A percentile compares a stretch with the other conserved stretches of the same genome.
These are phyloP conservation scores for Athripsodes cinereus DNA, from an alignment of 2,888 invertebrate genomes.

Conservation along the genomic window DNA sequence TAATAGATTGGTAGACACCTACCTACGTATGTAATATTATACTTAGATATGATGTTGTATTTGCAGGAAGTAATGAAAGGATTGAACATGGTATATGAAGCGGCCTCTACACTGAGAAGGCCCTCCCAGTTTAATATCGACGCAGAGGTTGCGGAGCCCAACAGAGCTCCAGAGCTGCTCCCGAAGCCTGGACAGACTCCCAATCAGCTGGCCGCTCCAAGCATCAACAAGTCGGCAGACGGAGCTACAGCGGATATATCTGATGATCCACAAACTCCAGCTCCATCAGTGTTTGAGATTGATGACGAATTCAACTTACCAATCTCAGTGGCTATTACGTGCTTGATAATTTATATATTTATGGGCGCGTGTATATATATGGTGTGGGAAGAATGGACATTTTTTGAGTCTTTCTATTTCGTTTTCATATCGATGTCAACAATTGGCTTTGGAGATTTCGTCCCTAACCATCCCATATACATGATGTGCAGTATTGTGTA, in stretches of 20 bases:
- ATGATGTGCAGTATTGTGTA: conserved; percentile 92
- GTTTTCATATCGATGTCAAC: conserved; percentile 96
- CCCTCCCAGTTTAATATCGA: conserved; percentile 62
- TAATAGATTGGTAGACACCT: no score
- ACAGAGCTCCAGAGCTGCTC: conserved; percentile 42
- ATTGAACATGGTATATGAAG: conserved; percentile 72
- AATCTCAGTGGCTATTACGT: conserved; percentile 77
- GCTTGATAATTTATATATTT: conserved; percentile 81
- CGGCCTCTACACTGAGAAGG: conserved; percentile 61
- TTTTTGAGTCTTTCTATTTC: conserved; percentile 93
- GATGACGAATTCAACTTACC: conserved; percentile 95
- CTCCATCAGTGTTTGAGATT: conserved; percentile 70
- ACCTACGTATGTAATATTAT: no score
- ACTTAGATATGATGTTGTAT: conserved; percentile 1
- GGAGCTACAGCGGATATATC: conserved; percentile 31
- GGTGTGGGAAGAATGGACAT: conserved; percentile 78
- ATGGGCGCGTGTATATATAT: conserved; percentile 77
- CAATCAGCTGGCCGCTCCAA: conserved; percentile 28
- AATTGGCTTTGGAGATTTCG: conserved; percentile 92
- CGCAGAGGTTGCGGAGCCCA: conserved; percentile 39
- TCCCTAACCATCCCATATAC: conserved; percentile 80
- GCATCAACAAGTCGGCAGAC: conserved; percentile 32
- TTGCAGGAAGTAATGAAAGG: conserved; percentile 78
- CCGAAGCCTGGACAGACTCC: conserved; percentile 16
- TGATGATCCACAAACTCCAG: conserved; percentile 61